These are phyloP conservation scores for Onychomys leucogaster DNA, from an alignment of 2,797 vertebrate species.

Conservation along the genomic window DNA sequence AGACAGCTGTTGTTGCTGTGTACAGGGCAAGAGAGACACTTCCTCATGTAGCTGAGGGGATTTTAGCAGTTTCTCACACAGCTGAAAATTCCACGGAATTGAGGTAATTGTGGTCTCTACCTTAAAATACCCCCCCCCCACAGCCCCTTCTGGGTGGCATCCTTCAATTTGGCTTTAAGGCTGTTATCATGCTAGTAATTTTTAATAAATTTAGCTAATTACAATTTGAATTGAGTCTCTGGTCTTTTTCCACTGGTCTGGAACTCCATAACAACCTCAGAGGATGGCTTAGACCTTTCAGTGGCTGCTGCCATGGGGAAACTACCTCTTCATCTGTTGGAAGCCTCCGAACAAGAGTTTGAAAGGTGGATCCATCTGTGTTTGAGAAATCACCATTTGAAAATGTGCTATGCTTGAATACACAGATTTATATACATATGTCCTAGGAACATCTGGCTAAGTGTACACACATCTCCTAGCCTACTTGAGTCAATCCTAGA, in stretches of 20 bases:
- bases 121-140: neutral
- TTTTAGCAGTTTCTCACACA: neutral
- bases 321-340: neutral
- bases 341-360: neutral
- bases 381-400: conserved; percentile 24
- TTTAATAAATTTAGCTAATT: neutral
- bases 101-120: neutral
- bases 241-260: neutral
- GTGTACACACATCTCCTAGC: neutral
- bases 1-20: neutral
- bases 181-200: neutral
- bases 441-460: neutral
- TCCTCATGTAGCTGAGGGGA: neutral
- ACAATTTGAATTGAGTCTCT: no score
- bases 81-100: neutral
- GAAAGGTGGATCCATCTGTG: neutral
- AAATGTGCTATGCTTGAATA: neutral
- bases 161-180: neutral
- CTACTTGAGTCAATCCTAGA: neutral
- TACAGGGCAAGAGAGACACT: neutral
- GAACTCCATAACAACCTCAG: neutral
- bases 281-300: neutral
- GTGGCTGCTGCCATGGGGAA: neutral
- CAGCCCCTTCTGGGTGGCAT: no score
- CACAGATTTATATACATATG: neutral